Conservation (phyloP, 2,888 invertebrate genomes). For the Plutella xylostella region DNA sequence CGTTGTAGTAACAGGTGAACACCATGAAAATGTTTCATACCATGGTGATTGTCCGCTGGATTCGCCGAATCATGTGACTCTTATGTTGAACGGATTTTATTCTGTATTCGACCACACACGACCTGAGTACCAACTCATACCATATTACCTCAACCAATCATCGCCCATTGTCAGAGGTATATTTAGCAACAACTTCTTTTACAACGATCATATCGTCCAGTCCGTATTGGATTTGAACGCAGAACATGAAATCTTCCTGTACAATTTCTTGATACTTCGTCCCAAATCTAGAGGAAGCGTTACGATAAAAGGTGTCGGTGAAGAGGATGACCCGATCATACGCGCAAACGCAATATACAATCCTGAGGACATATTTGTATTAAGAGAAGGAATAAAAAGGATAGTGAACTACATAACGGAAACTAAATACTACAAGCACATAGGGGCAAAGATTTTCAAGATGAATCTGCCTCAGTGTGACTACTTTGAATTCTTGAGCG, state of each 20-base stretch:
- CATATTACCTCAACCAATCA: no score
- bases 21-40: no score
- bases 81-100: no score
- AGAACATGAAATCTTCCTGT: conserved; percentile 23
- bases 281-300: conserved; percentile 29
- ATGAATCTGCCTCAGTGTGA: conserved; percentile 27
- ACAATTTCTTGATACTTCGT: conserved; percentile 25
- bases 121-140: no score
- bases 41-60: no score
- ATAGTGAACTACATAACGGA: conserved; percentile 23
- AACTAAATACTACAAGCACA: conserved; percentile 21
- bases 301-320: conserved; percentile 14
- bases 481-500: conserved; percentile 24
- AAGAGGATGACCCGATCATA: conserved; percentile 4
- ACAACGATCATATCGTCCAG: conserved; percentile 9
- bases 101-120: no score
- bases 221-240: conserved; percentile 18
- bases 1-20: neutral
- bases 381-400: conserved; percentile 23
- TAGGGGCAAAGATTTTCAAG: conserved; percentile 21
- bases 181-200: neutral
- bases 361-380: conserved; percentile 23
- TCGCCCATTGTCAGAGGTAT: no score
- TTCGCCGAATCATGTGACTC: no score
- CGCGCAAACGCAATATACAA: conserved; percentile 1